Percentiles rank a stretch among this genome's conserved stretches.
phyloP scores from a whole-genome alignment of 2,888 invertebrate genomes.

The Drosophila nigritarsus region DNA sequence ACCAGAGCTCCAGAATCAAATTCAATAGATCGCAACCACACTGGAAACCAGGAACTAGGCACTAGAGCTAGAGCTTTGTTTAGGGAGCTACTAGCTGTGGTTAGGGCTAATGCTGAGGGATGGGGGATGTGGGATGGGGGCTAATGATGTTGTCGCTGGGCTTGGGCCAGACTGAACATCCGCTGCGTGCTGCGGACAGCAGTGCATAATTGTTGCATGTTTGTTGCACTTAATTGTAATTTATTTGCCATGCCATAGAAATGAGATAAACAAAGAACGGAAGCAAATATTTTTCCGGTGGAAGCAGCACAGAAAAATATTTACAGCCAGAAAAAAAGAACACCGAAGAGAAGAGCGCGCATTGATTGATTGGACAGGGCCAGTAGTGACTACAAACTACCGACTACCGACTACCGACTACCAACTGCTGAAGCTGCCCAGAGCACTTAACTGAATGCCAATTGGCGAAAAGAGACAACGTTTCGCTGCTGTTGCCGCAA shows the following conservation, averaged over 20 bases:
- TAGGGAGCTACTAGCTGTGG: neutral
- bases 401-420: neutral
- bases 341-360: constrained; percentile 10
- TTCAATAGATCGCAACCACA: constrained; percentile 18
- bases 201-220: constrained; percentile 71
- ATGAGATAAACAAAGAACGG: constrained; percentile 63
- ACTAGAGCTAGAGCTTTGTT: constrained; percentile 21
- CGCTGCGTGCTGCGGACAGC: constrained; percentile 50
- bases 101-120: constrained; percentile 4
- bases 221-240: constrained; percentile 77
- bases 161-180: constrained; percentile 56
- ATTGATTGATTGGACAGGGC: constrained; percentile 57
- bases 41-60: constrained; percentile 14
- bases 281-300: constrained; percentile 79
- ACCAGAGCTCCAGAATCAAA: constrained; percentile 26
- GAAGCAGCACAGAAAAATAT: constrained; percentile 51
- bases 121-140: constrained; percentile 17
- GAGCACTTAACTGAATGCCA: constrained; percentile 57
- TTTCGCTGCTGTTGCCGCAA: constrained; percentile 28
- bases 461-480: constrained; percentile 56
- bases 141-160: constrained; percentile 69
- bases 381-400: neutral
- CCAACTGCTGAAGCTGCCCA: constrained; percentile 9
- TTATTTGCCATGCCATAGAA: constrained; percentile 69
- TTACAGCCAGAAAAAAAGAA: constrained; percentile 10